These are phyloP conservation scores for Sapajus apella DNA, from an alignment of 2,113 vertebrate genomes.

Conservation along the genomic window DNA sequence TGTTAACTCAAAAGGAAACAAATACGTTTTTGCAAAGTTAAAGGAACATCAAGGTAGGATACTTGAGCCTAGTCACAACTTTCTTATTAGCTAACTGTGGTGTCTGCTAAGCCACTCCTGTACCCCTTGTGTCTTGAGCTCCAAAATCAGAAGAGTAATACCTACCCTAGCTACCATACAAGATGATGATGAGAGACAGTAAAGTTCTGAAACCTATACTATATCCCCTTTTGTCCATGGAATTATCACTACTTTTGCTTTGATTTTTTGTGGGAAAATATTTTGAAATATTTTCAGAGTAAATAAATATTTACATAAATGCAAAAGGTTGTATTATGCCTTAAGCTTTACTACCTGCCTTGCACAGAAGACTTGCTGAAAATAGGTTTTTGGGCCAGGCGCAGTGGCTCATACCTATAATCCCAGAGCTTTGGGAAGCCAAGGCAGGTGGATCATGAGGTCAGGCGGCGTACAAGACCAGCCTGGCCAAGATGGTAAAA, in stretches of 20 bases:
- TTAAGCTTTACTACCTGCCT: background rate
- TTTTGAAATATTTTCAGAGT: background rate
- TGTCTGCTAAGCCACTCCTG: background rate
- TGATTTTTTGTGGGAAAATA: background rate
- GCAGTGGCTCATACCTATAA: no score
- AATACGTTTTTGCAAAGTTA: constrained; percentile 2
- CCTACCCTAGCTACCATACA: background rate
- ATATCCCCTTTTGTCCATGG: background rate
- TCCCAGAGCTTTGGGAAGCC: no score
- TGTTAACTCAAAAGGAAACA: background rate
- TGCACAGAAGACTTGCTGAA: background rate
- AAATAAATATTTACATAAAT: constrained; percentile 5
- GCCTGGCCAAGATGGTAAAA: no score
- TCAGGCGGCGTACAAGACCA: no score
- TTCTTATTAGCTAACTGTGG: background rate
- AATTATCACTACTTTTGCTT: background rate
- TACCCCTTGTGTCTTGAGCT: background rate
- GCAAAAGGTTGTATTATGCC: background rate
- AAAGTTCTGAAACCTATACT: background rate
- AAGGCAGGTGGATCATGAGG: no score
- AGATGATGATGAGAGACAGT: background rate
- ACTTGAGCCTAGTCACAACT: background rate
- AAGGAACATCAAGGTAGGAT: background rate
- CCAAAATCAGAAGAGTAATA: background rate
- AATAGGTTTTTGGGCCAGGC: background rate